phyloP scores from a whole-genome alignment of 2,888 invertebrate species.

The Chaetogeoica ovagalla region DNA sequence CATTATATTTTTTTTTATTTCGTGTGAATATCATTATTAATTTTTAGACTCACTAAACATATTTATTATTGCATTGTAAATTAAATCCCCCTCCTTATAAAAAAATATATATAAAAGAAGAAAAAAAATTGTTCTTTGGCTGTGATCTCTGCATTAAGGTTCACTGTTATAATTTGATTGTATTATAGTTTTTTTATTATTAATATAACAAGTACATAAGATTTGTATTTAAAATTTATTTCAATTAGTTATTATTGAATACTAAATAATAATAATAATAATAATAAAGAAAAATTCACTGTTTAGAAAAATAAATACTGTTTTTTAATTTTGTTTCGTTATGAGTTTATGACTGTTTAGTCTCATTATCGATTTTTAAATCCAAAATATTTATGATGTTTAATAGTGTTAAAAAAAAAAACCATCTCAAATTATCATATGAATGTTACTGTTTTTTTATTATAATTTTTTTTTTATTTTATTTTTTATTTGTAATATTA shows the following conservation, averaged over 20 bases:
- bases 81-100: conserved; percentile 28
- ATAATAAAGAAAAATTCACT: conserved; percentile 51
- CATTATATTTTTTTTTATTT: conserved; percentile 37
- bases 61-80: conserved; percentile 44
- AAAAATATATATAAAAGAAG: conserved; percentile 56
- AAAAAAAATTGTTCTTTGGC: conserved; percentile 57
- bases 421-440: conserved; percentile 24
- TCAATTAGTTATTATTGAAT: conserved; percentile 53
- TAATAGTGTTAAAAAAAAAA: conserved; percentile 12
- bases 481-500: conserved; percentile 21
- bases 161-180: conserved; percentile 56
- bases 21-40: conserved; percentile 47
- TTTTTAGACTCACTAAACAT: conserved; percentile 41
- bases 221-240: conserved; percentile 50
- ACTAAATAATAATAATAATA: conserved; percentile 43
- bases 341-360: conserved; percentile 11
- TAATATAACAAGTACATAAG: conserved; percentile 38
- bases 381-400: conserved; percentile 14
- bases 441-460: conserved; percentile 29
- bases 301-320: conserved; percentile 51
- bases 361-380: conserved; percentile 26
- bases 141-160: conserved; percentile 58
- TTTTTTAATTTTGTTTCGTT: conserved; percentile 41
- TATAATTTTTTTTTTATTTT: too few species aligned
- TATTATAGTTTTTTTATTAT: conserved; percentile 41